Base-by-base conservation (phyloP, 2,797 vertebrate genomes). In the Steatocranus sp. region DNA sequence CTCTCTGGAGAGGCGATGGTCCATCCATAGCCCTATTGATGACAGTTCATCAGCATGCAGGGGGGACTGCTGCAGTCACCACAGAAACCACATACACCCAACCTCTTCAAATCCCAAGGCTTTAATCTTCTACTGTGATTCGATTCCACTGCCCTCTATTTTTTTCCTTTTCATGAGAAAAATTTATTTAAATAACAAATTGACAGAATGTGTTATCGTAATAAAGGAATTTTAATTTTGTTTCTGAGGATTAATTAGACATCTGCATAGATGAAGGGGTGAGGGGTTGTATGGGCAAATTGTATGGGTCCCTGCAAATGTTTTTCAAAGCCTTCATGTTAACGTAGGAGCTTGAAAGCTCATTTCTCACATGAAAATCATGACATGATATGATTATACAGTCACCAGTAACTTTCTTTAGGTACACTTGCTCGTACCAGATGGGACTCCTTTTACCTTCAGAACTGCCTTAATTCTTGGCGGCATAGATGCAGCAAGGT, bases 11-110 rank as follows among this genome's bases (percentile, higher is more conserved):
- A 54, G 43, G 54, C 51, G 50, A 74, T 43, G 7, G 49, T 90
- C 86, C 87, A 49, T 90, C 84, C 89, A 85, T 84, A 80, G 83
- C 82, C 54, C 88, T 86, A 88, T 92, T 92, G 91, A 92, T 86
- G 81, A 78, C 63, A 70, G 78, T 51, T 91, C 83, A 89, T 92
- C 82, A 87, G 83, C 82, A 92, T 92, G 85, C 91, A 84, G 82
- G 78, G 74, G 77, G 75, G n/a, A 56, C 56, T 11, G 76, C 81
- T 54, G 79, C 76, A 8, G 11, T 87, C 83, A 34, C 82, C 80
- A 82, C 32, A 5, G 84, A 46, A 41, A 90, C 84, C 79, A 75
- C 85, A 83, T 82, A 56, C 73, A 86, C 56, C 17, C 12, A 8
- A 54, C 46, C 18, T 38, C 76, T 23, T 53, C 30, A 74, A 38